Evolutionary conservation across 1,140 invertebrate species (phyloP).

Genomic region (Zelostemma sp.): DNA sequence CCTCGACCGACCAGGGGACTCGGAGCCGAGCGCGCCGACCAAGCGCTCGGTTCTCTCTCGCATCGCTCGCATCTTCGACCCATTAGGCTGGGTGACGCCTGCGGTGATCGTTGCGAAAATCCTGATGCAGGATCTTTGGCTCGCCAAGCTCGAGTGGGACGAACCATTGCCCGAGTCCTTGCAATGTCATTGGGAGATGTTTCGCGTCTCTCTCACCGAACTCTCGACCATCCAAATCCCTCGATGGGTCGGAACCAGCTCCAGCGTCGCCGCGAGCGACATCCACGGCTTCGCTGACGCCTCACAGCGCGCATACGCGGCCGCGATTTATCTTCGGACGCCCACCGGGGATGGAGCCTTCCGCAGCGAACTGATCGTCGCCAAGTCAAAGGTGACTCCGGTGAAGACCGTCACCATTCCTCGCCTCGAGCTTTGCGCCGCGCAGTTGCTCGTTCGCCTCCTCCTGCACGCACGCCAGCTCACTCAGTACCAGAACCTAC

Average conservation of each 20-base stretch:
- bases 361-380: not conserved
- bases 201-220: not conserved
- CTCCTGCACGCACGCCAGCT: not conserved
- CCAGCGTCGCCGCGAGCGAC: not conserved
- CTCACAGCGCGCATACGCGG: not conserved
- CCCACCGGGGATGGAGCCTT: no score
- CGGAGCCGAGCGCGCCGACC: not conserved
- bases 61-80: constrained; percentile 29
- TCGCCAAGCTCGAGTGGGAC: not conserved
- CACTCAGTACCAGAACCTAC: not conserved
- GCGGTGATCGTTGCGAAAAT: constrained; percentile 38
- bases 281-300: constrained; percentile 5
- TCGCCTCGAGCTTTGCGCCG: constrained; percentile 6
- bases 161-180: not conserved
- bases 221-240: not conserved
- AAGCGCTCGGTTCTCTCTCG: constrained; percentile 40
- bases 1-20: no score
- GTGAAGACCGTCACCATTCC: not conserved
- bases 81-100: constrained; percentile 33
- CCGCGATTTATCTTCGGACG: not conserved
- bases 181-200: not conserved
- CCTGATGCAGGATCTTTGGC: constrained; percentile 36
- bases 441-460: not conserved
- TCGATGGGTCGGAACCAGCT: not conserved
- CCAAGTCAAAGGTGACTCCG: constrained; percentile 1